phyloP scores from a whole-genome alignment of 2,797 vertebrate species.

The Echiichthys vipera region DNA sequence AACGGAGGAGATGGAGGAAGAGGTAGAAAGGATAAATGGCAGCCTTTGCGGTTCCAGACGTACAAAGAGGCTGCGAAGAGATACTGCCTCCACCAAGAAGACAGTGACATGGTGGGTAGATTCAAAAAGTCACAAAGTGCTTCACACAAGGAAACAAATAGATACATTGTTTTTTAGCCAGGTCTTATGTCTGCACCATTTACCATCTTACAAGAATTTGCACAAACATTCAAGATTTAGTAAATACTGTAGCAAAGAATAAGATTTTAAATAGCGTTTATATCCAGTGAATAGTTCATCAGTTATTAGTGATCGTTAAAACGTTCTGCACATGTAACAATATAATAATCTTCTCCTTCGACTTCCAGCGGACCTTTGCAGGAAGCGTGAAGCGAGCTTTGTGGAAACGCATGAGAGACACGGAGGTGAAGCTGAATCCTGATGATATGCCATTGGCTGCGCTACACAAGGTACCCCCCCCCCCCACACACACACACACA shows the following conservation, averaged over 20 bases:
- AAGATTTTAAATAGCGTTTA: no score
- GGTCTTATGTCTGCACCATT: no score
- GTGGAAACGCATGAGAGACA: slow-evolving; percentile 76
- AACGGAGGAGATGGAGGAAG: neutral
- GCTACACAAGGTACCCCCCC: slow-evolving; percentile 80
- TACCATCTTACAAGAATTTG: no score
- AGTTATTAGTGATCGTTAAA: no score
- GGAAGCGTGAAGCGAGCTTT: slow-evolving; percentile 47
- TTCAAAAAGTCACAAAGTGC: neutral
- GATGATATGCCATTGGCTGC: slow-evolving; percentile 80
- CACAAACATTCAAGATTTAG: no score
- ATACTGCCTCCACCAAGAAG: slow-evolving; percentile 86
- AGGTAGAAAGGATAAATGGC: neutral
- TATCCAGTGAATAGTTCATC: no score
- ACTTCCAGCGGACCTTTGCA: slow-evolving; percentile 68
- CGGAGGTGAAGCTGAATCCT: slow-evolving; percentile 65
- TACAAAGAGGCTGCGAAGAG: slow-evolving; percentile 86
- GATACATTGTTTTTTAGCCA: no score
- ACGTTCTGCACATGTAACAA: no score
- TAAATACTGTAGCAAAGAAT: no score
- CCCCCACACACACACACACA: slow-evolving; percentile 21
- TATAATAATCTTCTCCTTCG: neutral
- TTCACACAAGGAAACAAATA: no score
- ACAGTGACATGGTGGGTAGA: slow-evolving; percentile 88
- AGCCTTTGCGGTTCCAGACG: slow-evolving; percentile 68